These are phyloP conservation scores for Capreolus pygargus DNA, from an alignment of 2,113 vertebrate species.

Conservation along the genomic window DNA sequence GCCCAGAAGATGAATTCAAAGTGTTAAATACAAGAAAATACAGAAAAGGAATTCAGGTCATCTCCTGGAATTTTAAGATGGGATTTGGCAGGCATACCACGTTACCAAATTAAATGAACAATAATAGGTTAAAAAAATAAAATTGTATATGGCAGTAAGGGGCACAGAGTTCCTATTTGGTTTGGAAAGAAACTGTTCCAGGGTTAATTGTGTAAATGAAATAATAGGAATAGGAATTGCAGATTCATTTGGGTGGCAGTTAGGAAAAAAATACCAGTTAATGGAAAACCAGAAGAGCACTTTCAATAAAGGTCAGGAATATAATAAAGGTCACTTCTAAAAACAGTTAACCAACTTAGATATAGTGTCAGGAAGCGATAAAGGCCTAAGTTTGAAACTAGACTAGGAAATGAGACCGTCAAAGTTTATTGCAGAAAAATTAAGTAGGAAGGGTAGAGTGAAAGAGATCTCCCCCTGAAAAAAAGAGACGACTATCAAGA, in stretches of 20 bases:
- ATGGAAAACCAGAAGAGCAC: neutral
- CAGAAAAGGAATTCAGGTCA: neutral
- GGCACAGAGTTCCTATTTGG: neutral
- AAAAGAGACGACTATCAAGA: neutral
- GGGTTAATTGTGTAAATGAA: neutral
- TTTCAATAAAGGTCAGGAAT: neutral
- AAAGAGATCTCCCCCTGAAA: neutral
- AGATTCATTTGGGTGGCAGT: neutral
- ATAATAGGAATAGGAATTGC: neutral
- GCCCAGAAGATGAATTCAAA: neutral
- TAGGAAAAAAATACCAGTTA: neutral
- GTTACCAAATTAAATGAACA: neutral
- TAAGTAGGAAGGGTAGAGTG: neutral
- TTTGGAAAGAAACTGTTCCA: neutral
- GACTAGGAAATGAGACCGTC: neutral
- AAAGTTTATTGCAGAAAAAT: neutral
- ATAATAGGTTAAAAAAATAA: neutral
- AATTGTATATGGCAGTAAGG: neutral
- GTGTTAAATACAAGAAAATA: neutral
- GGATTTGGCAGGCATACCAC: neutral
- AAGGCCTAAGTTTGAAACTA: neutral
- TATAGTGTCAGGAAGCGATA: neutral
- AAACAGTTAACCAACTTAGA: neutral
- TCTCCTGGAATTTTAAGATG: neutral
- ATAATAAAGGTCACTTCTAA: neutral